Evolutionary conservation across 2,888 invertebrate genomes (phyloP).

Genomic region (Phania funesta): DNA sequence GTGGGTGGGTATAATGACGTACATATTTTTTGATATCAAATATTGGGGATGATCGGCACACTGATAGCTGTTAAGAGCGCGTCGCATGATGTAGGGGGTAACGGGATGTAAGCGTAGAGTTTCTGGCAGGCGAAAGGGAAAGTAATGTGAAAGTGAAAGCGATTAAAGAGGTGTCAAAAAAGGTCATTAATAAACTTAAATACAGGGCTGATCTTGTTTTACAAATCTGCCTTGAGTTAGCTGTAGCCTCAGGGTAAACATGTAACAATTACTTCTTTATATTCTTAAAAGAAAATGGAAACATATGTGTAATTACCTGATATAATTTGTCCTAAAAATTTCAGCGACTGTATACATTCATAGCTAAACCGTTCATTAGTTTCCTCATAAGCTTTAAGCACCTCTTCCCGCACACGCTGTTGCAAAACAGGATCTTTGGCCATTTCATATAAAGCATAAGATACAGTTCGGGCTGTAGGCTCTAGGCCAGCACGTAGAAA

Average conservation of each 20-base stretch:
- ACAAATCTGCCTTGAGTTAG: too few relatives aligned
- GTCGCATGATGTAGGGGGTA: constrained; percentile 76
- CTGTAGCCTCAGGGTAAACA: too few relatives aligned
- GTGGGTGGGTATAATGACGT: constrained; percentile 82
- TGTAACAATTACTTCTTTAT: too few relatives aligned
- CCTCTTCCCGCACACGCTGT: constrained; percentile 73
- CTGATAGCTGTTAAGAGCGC: constrained; percentile 80
- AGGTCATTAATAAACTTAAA: too few relatives aligned
- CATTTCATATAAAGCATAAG: constrained; percentile 80
- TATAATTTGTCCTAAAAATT: constrained; percentile 75
- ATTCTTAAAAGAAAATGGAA: too few relatives aligned
- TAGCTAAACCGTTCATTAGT: constrained; percentile 74
- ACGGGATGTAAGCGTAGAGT: constrained; percentile 83
- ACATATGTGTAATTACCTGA: constrained; percentile 68
- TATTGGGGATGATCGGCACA: constrained; percentile 79
- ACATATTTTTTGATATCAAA: constrained; percentile 72
- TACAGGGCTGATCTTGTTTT: too few relatives aligned
- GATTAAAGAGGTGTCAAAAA: too few relatives aligned
- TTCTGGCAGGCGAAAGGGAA: constrained; percentile 76
- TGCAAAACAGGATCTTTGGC: constrained; percentile 74
- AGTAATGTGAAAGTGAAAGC: too few relatives aligned
- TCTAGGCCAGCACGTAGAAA: constrained; percentile 83
- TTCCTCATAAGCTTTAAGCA: constrained; percentile 71
- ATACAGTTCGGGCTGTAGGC: constrained; percentile 84
- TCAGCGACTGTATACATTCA: constrained; percentile 75